Evolutionary conservation across 2,113 vertebrate genomes (phyloP).

Genomic region (Chinchilla lanigera): DNA sequence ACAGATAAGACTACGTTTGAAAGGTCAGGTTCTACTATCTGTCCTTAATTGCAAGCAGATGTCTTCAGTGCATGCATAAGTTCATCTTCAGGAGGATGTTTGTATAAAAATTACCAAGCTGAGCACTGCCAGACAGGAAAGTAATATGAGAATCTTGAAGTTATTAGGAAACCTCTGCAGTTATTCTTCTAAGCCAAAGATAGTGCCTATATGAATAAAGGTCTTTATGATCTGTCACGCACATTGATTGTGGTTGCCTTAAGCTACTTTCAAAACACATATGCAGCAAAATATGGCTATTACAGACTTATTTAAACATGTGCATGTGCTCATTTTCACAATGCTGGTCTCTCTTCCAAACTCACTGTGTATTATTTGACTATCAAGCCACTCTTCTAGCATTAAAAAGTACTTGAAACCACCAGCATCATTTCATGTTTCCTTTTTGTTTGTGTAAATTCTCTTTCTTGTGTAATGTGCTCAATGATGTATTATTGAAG

Average conservation of each 20-base stretch:
- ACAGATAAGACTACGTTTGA: constrained; percentile 44
- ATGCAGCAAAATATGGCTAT: background rate
- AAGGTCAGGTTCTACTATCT: constrained; percentile 57
- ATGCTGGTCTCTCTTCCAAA: background rate
- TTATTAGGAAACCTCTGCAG: constrained; percentile 64
- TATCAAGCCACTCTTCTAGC: background rate
- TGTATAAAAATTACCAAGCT: constrained; percentile 59
- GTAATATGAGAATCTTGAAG: constrained; percentile 73
- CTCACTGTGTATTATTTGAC: background rate
- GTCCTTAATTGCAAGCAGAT: constrained; percentile 83
- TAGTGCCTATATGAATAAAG: background rate
- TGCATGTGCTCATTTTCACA: background rate
- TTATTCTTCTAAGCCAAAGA: constrained; percentile 64
- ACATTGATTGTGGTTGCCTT: background rate
- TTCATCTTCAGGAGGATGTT: constrained; percentile 76
- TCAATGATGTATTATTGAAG: background rate
- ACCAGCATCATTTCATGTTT: background rate
- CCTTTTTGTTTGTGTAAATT: constrained; percentile 13
- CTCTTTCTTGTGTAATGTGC: background rate
- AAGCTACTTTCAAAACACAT: background rate
- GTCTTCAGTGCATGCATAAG: constrained; percentile 68
- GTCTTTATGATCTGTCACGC: background rate
- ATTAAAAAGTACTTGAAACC: background rate
- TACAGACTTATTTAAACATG: background rate
- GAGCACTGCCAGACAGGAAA: constrained; percentile 78